phyloP scores from a whole-genome alignment of 2,113 vertebrate species.

The Pachycephala philippinensis region DNA sequence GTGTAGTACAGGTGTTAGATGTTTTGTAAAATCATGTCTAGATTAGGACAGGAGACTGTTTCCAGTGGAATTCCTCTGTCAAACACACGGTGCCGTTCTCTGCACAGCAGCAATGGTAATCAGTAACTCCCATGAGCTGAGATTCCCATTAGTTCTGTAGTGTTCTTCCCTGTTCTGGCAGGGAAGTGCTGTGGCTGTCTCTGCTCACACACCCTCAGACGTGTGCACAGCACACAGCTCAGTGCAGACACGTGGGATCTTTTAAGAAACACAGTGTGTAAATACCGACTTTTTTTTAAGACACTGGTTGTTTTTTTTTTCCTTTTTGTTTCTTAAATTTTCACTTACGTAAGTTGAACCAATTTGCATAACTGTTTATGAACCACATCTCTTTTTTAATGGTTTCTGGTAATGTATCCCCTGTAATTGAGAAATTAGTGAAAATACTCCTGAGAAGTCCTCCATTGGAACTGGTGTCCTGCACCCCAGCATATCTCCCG shows the following conservation, averaged over 20 bases:
- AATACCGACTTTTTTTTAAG: neutral
- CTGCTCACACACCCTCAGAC: neutral
- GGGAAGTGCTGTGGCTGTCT: neutral
- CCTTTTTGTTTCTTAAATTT: neutral
- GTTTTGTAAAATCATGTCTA: slow-evolving; percentile 28
- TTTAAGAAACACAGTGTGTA: neutral
- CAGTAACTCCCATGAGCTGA: neutral
- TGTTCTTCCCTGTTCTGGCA: neutral
- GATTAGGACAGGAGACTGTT: neutral
- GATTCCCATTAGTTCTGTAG: neutral
- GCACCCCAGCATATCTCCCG: rapidly evolving
- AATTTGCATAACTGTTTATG: neutral
- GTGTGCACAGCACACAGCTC: neutral
- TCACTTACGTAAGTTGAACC: neutral
- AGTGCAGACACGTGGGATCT: neutral
- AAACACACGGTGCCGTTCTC: neutral
- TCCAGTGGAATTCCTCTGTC: neutral
- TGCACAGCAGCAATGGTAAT: neutral
- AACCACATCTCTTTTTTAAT: neutral
- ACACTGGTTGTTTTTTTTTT: neutral
- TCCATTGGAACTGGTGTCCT: neutral
- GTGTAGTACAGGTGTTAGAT: slow-evolving; percentile 55
- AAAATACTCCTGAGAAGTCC: neutral
- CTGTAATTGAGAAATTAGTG: neutral
- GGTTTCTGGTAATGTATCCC: neutral